Conservation (phyloP, 2,113 vertebrate genomes). For the Leiothrix lutea region DNA sequence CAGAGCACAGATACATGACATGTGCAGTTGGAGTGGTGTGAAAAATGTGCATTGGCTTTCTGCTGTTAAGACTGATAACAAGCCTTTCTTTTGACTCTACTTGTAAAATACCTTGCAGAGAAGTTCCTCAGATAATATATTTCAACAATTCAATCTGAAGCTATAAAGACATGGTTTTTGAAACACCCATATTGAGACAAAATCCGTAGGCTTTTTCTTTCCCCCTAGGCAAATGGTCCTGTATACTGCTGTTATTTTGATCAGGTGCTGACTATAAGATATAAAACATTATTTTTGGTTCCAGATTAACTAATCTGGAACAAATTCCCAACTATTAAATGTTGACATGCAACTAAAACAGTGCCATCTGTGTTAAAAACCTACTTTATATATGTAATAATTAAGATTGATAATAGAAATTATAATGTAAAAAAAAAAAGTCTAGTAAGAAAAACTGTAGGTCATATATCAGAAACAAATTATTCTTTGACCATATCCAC, state of each 20-base stretch:
- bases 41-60: not conserved
- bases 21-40: not conserved
- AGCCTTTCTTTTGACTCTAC: not conserved
- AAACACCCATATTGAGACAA: not conserved
- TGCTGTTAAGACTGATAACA: not conserved
- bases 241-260: not conserved
- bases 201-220: not conserved
- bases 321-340: not conserved
- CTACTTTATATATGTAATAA: not conserved
- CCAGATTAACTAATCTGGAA: not conserved
- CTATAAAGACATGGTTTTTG: not conserved
- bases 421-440: not conserved
- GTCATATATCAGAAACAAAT: not conserved
- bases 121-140: not conserved
- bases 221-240: not conserved
- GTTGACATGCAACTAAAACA: not conserved
- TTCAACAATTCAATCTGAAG: not conserved
- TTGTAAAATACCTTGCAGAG: not conserved
- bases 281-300: not conserved
- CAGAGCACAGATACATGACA: not conserved
- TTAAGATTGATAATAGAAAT: not conserved
- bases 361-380: not conserved
- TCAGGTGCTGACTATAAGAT: not conserved
- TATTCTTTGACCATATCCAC: not conserved
- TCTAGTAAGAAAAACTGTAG: not conserved